Evolutionary conservation across 2,888 invertebrate genomes (phyloP).

Genomic region (Drosophila hamatofila): DNA sequence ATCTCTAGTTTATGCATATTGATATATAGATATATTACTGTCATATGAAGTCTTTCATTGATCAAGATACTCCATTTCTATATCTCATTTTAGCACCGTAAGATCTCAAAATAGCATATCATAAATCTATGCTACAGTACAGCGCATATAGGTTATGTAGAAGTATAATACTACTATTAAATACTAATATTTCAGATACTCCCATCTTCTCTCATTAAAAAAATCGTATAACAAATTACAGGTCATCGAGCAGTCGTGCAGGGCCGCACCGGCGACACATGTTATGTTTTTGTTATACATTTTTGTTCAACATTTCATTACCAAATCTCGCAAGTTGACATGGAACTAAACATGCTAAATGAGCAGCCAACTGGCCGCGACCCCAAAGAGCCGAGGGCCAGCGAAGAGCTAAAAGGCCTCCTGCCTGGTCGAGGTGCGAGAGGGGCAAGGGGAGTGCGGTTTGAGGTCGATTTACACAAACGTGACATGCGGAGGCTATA

Average conservation of each 20-base stretch:
- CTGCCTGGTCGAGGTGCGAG: background rate
- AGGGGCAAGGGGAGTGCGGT: background rate
- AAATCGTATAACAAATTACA: background rate
- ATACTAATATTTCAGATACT: background rate
- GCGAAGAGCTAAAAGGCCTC: background rate
- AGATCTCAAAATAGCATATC: no score
- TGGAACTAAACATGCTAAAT: constrained; percentile 64
- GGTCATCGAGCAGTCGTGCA: constrained; percentile 10
- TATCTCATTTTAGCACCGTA: no score
- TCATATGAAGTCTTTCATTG: no score
- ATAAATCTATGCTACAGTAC: no score
- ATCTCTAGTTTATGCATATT: no score
- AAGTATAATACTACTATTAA: background rate
- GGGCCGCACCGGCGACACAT: background rate
- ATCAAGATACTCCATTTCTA: no score
- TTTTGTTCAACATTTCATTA: constrained; percentile 51
- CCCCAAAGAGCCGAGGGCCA: constrained; percentile 25
- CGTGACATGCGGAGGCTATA: constrained; percentile 72
- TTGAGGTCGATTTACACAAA: constrained; percentile 60
- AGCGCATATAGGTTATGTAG: no score
- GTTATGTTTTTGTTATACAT: constrained; percentile 4
- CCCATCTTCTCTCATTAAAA: no score
- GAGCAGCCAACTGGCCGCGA: constrained; percentile 45
- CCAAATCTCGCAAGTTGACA: constrained; percentile 60
- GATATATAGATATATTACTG: no score